Base-by-base conservation (phyloP, 2,797 vertebrate genomes). In the Gorsachius magnificus region DNA sequence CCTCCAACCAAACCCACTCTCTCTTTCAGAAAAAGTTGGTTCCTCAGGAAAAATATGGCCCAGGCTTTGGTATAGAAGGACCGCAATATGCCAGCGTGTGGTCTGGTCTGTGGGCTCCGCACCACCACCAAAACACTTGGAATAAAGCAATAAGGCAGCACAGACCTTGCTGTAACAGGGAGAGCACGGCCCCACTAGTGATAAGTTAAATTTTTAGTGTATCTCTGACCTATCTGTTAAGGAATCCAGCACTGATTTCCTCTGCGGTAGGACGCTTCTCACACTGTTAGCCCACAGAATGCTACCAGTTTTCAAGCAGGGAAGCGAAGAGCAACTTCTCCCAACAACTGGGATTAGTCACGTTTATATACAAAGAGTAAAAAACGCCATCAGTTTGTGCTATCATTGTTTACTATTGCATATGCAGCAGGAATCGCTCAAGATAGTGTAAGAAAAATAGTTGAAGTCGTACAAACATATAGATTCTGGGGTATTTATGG, bases 371-470 rank as follows among this genome's bases (percentile, higher is more conserved):
- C 83, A 95, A 89, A 91, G 84, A 92, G 78, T 92, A 81, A 83
- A 95, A 92, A 77, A 57, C 6, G 9, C 77, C 87, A 72, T 72
- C 60, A 38, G 43, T 86, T 86, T 86, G 82, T 78, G 53, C 74
- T 95, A 95, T 93, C 74, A 28, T 72, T 85, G 87, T 92, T 96
- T 95, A 93, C 72, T 90, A 35, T 66, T 92, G 46, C 83, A 83
- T 92, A 93, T 89, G 87, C 56, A 93, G 57, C 77, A 95, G 83
- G 65, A 90, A 90, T 92, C 80, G 51, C 76, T 96, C 81, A 61
- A 96, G 86, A 96, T 92, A 96, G 70, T 5, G 11, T 70, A 93
- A 90, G 80, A 91, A 80, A 92, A 95, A 94, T 87, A 87, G 92
- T 93, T 56, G 63, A 85, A 93, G 58, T 78, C 22, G 0, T 92